These are phyloP conservation scores for Solea senegalensis DNA, from an alignment of 2,113 vertebrate species.

Conservation along the genomic window DNA sequence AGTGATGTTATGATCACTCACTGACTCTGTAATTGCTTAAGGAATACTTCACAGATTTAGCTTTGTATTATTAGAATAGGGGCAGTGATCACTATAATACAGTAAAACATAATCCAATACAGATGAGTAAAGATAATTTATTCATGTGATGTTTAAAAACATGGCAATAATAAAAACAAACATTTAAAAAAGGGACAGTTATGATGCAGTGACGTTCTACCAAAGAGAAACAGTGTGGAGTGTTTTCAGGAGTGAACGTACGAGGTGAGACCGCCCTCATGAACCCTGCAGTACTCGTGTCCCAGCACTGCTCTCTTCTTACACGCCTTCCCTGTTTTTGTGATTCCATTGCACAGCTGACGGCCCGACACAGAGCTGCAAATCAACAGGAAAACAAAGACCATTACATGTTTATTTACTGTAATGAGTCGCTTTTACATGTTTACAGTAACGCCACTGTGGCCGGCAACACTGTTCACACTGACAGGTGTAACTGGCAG, in stretches of 20 bases:
- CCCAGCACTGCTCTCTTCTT: slow-evolving; percentile 76
- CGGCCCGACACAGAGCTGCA: slow-evolving; percentile 71
- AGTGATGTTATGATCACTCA: no score
- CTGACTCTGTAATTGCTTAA: no score
- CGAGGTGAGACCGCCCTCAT: slow-evolving; percentile 51
- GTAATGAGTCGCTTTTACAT: no score
- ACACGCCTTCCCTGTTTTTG: slow-evolving; percentile 79
- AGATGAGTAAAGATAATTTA: slow-evolving; percentile 25
- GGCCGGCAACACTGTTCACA: no score
- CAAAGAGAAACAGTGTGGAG: background rate
- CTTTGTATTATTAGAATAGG: no score
- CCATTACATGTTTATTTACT: no score
- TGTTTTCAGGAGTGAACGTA: slow-evolving; percentile 25
- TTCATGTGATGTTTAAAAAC: slow-evolving; percentile 13
- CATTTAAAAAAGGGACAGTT: background rate
- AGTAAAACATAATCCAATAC: background rate
- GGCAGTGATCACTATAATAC: background rate
- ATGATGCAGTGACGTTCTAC: background rate
- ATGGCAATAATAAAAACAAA: background rate
- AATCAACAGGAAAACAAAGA: background rate
- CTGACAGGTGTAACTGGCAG: no score
- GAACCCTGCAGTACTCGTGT: slow-evolving; percentile 83
- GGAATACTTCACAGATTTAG: no score
- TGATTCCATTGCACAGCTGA: slow-evolving; percentile 78
- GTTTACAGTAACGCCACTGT: no score